phyloP scores from a whole-genome alignment of 1,140 invertebrate species.

The Diabrotica undecimpunctata region DNA sequence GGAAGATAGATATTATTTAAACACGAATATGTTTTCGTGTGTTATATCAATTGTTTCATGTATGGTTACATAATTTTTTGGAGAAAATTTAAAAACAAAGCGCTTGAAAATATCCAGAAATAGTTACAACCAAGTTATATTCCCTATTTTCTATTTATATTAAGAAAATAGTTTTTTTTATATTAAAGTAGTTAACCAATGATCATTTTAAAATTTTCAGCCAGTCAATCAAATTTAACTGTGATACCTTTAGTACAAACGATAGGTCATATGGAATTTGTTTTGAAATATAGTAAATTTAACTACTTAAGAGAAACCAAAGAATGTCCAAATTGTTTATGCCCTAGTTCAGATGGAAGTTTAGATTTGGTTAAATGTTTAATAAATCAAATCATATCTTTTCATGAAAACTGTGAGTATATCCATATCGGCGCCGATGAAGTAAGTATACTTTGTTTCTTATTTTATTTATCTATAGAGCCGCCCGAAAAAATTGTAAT shows the following conservation, averaged over 20 bases:
- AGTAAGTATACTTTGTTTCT: slow-evolving; percentile 46
- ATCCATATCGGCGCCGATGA: slow-evolving; percentile 79
- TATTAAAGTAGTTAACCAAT: too few species aligned
- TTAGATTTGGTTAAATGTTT: slow-evolving; percentile 67
- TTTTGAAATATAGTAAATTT: slow-evolving; percentile 77
- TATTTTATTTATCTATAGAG: not conserved
- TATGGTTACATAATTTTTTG: too few species aligned
- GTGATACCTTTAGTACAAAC: slow-evolving; percentile 90
- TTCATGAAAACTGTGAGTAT: slow-evolving; percentile 63
- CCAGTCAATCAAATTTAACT: slow-evolving; percentile 46
- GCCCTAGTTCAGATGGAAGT: slow-evolving; percentile 71
- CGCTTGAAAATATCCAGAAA: too few species aligned
- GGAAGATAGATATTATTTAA: too few species aligned
- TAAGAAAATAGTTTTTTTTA: too few species aligned
- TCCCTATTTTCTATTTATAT: too few species aligned
- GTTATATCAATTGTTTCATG: too few species aligned
- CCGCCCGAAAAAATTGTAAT: not conserved
- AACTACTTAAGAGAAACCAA: slow-evolving; percentile 71
- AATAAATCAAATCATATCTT: slow-evolving; percentile 70
- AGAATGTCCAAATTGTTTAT: slow-evolving; percentile 75
- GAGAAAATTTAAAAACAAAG: too few species aligned
- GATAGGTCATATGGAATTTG: slow-evolving; percentile 91
- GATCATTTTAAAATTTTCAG: slow-evolving; percentile 24
- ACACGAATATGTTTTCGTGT: too few species aligned
- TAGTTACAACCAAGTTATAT: too few species aligned